Base-by-base conservation (phyloP, 2,113 vertebrate species). In the Barbus barbus region DNA sequence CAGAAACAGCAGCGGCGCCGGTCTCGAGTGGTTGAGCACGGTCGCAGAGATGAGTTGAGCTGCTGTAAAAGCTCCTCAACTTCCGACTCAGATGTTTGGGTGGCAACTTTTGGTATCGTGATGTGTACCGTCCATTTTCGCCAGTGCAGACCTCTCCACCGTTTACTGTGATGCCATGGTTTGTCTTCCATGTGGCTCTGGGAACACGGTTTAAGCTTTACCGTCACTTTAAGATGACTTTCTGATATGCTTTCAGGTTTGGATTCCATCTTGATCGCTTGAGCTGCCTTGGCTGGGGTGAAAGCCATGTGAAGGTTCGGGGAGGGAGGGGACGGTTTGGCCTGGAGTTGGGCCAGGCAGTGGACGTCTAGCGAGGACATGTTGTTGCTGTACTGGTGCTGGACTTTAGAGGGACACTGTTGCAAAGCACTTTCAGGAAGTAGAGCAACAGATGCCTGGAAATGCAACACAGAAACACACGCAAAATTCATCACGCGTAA, bases 71-170 rank as follows among this genome's bases (percentile, higher is more conserved):
- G 96, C 41, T 97, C 97, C 8, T 98, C 97, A 1, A 98, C 94
- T 79, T 98, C 96, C 24, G 96, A 96, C 86, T 98, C 98, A 41
- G 96, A 94, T 0, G 96, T 94, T 53, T 94, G 96, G 58, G 95
- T 96, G 0, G 93, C 92, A 65, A 94, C 95, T 92, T 95, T 95
- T 24, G 96, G 96, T 63, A 97, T 91, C 61, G 97, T 91, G 7
- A 98, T 93, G 86, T 97, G 97, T 61, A 98, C 89, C n/a, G 93
- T 96, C 98, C 98, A 99, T 88, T 97, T 98, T 89, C 95, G 97
- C 98, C 98, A 99, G 33, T 95, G 96, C 87, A 97, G 94, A 8
- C 97, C 97, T 87, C 96, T 96, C 94, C 96, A 98, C 84, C 95
- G 95, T 89, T 99, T 99, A 28, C 90, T 93, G 58, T 94, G 94